Evolutionary conservation across 2,888 invertebrate genomes (phyloP).

Genomic region (Lithosia quadra): DNA sequence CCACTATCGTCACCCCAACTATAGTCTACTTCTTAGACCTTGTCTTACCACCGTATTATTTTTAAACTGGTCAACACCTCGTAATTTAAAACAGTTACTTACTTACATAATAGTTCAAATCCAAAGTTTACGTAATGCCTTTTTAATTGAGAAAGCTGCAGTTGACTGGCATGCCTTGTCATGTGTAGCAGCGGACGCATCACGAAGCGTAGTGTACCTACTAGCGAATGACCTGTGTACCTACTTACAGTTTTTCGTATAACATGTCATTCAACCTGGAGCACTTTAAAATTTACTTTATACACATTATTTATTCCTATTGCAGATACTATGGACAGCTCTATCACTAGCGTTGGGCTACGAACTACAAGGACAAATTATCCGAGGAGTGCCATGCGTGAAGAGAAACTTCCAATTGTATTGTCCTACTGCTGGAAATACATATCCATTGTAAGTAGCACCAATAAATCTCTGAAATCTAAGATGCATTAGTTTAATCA

Average conservation of each 20-base stretch:
- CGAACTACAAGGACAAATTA: conserved; percentile 95
- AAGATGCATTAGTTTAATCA: conserved; percentile 1
- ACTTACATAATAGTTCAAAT: neutral
- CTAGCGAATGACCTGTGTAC: no score
- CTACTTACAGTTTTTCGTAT: neutral
- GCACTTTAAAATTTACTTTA: no score
- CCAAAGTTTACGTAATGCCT: neutral
- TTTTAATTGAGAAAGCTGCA: conserved; percentile 1
- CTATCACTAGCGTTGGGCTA: conserved; percentile 94
- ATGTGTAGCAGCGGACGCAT: neutral
- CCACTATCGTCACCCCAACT: neutral
- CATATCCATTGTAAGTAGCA: conserved; percentile 94
- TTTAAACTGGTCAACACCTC: neutral
- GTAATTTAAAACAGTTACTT: neutral
- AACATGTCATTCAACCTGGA: neutral
- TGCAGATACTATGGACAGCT: conserved; percentile 96
- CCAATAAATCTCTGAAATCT: conserved; percentile 3
- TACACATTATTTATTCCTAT: conserved; percentile 16
- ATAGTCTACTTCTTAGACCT: neutral
- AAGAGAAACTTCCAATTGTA: conserved; percentile 96
- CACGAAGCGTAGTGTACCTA: neutral
- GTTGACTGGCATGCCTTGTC: no score
- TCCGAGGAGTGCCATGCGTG: conserved; percentile 96
- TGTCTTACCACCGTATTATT: neutral
- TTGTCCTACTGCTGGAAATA: conserved; percentile 96